Evolutionary conservation across 2,888 invertebrate species (phyloP), one percentile per base, ranked within the genome.

Genomic region (Acanthosoma haemorrhoidale): DNA sequence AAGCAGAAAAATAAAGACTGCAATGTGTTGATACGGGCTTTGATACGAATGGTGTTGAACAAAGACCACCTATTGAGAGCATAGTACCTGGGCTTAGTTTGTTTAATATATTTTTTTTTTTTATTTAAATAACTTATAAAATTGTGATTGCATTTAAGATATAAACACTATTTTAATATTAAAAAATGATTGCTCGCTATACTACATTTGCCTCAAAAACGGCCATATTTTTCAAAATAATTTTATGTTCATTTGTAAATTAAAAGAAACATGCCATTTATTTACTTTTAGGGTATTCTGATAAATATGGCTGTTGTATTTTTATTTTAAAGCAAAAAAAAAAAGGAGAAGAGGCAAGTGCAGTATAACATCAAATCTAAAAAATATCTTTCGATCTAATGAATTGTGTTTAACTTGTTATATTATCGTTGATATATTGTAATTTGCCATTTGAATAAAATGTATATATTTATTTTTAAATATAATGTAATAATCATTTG

Each of bases 401-500:
- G 13, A 25, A 8, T 25, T 13, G 29, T 51, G 25, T 51, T 43
- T 51, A 25, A n/a, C 51, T 51, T 51, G 51, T 51, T 29, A 51
- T 51, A 25, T 51, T n/a, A n/a, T n/a, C n/a, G 51, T 51, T 51
- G n/a, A 29, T 51, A n/a, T 5, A 25, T 3, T 51, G 51, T 51
- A 51, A 51, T 51, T 21, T 51, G n/a, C 29, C 51, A 51, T 51
- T 25, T 51, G 3, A 25, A 51, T 51, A 51, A 25, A 51, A 51
- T 51, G 51, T 51, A 51, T 2, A 51, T 51, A 59, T 31, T 59
- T 59, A 59, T 32, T 59, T 59, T 31, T 59, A 29, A 59, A 59
- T 59, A 59, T 59, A n/a, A n/a, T 59, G 31, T 59, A 21, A 59
- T 18, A n/a, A 32, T 59, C 16, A 31, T 59, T 59, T 59, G 59